A percentile compares a stretch with the other conserved stretches of the same genome.
These are phyloP conservation scores for Leucosticte australis DNA, from an alignment of 2,113 vertebrate genomes.

Conservation along the genomic window DNA sequence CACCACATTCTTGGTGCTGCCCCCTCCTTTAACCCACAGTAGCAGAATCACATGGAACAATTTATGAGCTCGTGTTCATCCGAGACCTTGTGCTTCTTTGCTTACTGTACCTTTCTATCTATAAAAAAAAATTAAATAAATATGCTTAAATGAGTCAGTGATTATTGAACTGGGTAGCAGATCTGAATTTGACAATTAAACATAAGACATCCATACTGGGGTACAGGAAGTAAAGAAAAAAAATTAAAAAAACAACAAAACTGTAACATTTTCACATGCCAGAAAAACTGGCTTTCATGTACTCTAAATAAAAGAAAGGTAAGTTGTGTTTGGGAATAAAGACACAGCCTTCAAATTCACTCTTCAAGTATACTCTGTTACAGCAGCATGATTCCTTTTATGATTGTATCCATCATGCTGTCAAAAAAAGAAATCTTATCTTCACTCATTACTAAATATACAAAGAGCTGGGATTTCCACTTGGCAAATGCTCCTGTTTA, in stretches of 20 bases:
- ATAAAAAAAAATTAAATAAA: background rate
- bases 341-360: background rate
- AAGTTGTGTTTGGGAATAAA: constrained; percentile 2
- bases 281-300: constrained; percentile 41
- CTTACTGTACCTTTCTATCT: background rate
- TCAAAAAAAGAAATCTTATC: constrained; percentile 73
- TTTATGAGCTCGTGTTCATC: background rate
- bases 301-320: constrained; percentile 28
- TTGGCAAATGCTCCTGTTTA: constrained; percentile 69
- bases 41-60: background rate
- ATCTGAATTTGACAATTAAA: background rate
- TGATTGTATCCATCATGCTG: constrained; percentile 65
- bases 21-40: constrained; percentile 29
- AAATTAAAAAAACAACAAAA: background rate
- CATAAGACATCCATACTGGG: background rate
- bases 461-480: constrained; percentile 73
- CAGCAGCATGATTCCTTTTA: constrained; percentile 37
- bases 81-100: background rate
- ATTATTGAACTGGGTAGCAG: background rate
- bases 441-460: constrained; percentile 65
- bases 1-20: constrained; percentile 14
- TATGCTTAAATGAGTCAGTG: background rate
- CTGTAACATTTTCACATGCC: background rate
- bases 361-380: constrained; percentile 25
- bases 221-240: background rate